A percentile compares a stretch with the other conserved stretches of the same genome.
These are phyloP conservation scores for Biston stratarius DNA, from an alignment of 2,888 invertebrate species.

Conservation along the genomic window DNA sequence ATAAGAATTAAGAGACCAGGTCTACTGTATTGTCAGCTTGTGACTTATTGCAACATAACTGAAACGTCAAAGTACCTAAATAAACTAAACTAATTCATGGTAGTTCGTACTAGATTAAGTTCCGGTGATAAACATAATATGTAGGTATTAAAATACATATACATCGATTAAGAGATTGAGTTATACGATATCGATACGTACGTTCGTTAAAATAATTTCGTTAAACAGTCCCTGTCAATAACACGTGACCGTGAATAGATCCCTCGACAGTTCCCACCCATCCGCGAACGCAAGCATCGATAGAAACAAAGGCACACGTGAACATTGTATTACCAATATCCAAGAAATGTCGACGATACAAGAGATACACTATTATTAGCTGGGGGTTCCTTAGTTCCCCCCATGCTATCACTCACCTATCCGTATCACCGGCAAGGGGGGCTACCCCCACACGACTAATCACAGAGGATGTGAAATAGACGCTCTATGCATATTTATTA, in stretches of 20 bases:
- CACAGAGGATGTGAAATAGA: slow-evolving; percentile 84
- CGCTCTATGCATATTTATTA: slow-evolving; percentile 86
- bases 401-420: slow-evolving; percentile 85
- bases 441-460: slow-evolving; percentile 77
- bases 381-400: slow-evolving; percentile 78
- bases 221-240: slow-evolving; percentile 33
- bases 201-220: slow-evolving; percentile 17
- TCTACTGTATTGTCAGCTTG: no score
- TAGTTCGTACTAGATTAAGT: no score
- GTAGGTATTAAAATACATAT: background rate
- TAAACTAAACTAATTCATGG: no score
- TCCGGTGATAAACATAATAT: no score
- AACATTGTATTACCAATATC: slow-evolving; percentile 84
- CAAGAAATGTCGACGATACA: slow-evolving; percentile 81
- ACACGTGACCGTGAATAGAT: slow-evolving; percentile 41
- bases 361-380: slow-evolving; percentile 83
- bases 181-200: background rate
- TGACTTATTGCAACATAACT: no score
- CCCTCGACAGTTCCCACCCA: slow-evolving; percentile 36
- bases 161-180: no score
- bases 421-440: slow-evolving; percentile 73
- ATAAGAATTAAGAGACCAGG: no score
- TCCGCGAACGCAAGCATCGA: slow-evolving; percentile 60
- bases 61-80: no score
- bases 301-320: slow-evolving; percentile 81